Conservation (phyloP, 2,797 vertebrate genomes). For the Malurus leucopterus region DNA sequence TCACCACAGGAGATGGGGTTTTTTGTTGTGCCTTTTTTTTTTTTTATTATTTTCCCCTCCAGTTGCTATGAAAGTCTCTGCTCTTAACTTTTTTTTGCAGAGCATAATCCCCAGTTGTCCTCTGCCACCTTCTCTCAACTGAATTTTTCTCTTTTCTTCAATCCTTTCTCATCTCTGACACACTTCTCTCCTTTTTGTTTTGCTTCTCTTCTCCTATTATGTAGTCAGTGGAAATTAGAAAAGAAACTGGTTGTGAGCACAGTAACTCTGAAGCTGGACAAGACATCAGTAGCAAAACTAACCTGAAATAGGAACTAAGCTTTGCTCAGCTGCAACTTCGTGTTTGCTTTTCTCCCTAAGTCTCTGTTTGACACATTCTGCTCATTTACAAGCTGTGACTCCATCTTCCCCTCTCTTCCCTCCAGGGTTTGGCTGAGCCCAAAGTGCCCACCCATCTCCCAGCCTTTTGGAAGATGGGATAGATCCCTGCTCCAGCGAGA, state of each 20-base stretch:
- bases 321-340: background rate
- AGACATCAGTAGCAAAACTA: background rate
- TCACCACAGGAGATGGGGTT: slow-evolving; percentile 42
- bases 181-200: background rate
- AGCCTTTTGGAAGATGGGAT: background rate
- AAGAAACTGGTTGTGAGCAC: background rate
- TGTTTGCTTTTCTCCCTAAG: background rate
- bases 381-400: background rate
- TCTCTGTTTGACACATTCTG: background rate
- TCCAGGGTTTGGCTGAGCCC: background rate
- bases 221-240: background rate
- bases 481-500: background rate
- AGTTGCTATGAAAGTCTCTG: background rate
- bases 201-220: background rate
- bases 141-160: background rate
- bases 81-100: background rate
- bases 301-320: background rate
- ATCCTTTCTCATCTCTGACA: background rate
- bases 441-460: background rate
- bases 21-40: slow-evolving; percentile 52
- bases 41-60: background rate
- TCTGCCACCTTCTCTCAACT: slow-evolving; percentile 4
- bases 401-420: background rate
- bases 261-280: background rate
- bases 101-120: slow-evolving; percentile 33